Percentiles rank a stretch among this genome's conserved stretches.
phyloP scores from a whole-genome alignment of 2,113 vertebrate genomes.

The Origma solitaria region DNA sequence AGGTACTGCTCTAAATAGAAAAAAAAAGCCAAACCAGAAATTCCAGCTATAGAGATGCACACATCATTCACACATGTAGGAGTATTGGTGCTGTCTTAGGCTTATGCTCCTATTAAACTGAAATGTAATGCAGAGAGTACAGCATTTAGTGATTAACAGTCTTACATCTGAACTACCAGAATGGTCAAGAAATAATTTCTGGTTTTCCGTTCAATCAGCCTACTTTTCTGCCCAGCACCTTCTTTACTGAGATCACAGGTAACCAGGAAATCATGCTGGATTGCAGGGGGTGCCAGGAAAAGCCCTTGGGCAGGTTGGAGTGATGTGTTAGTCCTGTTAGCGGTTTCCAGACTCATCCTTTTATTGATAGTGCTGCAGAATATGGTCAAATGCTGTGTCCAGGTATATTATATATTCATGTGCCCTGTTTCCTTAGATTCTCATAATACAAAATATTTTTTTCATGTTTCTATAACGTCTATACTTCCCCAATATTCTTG shows the following conservation, averaged over 20 bases:
- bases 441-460: background rate
- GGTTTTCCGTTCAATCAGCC: background rate
- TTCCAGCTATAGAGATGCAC: background rate
- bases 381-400: background rate
- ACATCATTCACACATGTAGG: background rate
- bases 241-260: background rate
- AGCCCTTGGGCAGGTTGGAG: background rate
- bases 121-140: background rate
- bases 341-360: background rate
- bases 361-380: background rate
- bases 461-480: background rate
- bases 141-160: background rate
- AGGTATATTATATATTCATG: background rate
- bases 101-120: background rate
- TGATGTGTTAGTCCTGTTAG: background rate
- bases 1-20: background rate
- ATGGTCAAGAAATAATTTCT: background rate
- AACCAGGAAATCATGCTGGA: background rate
- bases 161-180: background rate
- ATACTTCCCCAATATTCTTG: background rate
- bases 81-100: background rate
- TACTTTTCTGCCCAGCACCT: background rate
- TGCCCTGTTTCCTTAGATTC: background rate
- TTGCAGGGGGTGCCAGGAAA: background rate
- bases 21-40: background rate